Base-by-base conservation (phyloP, 1,140 invertebrate genomes). In the Drosophila fuyamai region DNA sequence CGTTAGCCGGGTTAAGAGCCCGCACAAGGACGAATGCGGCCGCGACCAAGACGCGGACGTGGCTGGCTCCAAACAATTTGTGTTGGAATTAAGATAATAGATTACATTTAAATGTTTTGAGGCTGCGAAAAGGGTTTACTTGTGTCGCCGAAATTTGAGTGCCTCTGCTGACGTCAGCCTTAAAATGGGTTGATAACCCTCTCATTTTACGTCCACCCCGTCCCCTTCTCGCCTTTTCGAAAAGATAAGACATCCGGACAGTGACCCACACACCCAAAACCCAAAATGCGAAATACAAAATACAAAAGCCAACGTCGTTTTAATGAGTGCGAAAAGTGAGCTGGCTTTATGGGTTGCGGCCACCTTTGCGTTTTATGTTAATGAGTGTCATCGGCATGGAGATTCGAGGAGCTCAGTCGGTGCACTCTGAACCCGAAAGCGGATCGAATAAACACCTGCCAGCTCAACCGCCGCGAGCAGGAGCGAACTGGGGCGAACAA, bases 31-130 rank as follows among this genome's bases (percentile, higher is more conserved):
- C 63, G 46, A 78, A 57, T 57, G 59, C 61, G 29, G 58, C 65
- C 44, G 70, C 79, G 47, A 47, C 38, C 50, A 46, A 29, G 27
- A 35, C 55, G 61, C 44, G 53, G 38, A 55, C 51, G 60, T 36
- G 60, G 60, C 51, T 38, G 80, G 62, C 40, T 48, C 54, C 84
- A 84, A 89, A 89, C 84, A 89, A 89, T 89, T 89, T 89, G 84
- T 89, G 77, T 89, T 68, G 84, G 85, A 89, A 89, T 89, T 89
- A 89, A 89, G 84, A 89, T 89, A 89, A 89, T 89, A 89, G 84
- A 89, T 89, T 89, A 84, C 77, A 89, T 89, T 89, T 89, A 89
- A 89, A 89, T 88, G 84, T 63, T 60, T 61, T 36, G 38, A 38
- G 65, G 43, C 55, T 57, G 68, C 29, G 36, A 80, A 88, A 88